These are phyloP conservation scores for Liparis tanakae DNA, from an alignment of 2,797 vertebrate genomes.

Conservation along the genomic window DNA sequence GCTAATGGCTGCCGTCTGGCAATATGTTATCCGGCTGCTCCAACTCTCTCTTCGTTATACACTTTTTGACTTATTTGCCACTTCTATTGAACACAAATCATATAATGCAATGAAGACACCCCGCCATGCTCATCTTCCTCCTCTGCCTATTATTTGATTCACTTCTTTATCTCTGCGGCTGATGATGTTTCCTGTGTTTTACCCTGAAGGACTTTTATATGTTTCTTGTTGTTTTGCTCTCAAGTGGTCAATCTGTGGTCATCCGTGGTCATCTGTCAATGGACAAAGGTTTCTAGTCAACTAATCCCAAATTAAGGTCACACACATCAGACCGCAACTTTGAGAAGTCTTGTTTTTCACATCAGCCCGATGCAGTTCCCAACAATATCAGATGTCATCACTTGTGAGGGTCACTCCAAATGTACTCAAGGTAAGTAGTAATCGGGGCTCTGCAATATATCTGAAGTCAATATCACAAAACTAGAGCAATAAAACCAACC, in stretches of 20 bases:
- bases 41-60: slow-evolving; percentile 68
- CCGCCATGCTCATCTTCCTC: slow-evolving; percentile 11
- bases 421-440: not conserved
- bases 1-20: slow-evolving; percentile 72
- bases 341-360: not conserved
- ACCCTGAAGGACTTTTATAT: slow-evolving; percentile 1
- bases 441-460: not conserved
- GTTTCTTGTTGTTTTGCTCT: slow-evolving; percentile 23
- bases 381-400: not conserved
- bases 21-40: slow-evolving; percentile 71
- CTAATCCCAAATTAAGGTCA: slow-evolving; percentile 4
- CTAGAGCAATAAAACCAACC: not conserved
- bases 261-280: not conserved
- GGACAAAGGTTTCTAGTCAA: slow-evolving; percentile 18
- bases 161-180: slow-evolving; percentile 19
- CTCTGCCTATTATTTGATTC: slow-evolving; percentile 23
- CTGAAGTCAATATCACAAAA: slow-evolving; percentile 1
- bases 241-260: slow-evolving; percentile 16
- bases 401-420: not conserved
- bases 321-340: not conserved
- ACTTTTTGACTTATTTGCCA: slow-evolving; percentile 57
- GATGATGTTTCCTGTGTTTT: slow-evolving; percentile 25
- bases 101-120: slow-evolving; percentile 42
- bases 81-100: slow-evolving; percentile 55
- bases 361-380: not conserved